Conservation (phyloP, 1,140 invertebrate genomes). For the Drosophila ogumai region DNA sequence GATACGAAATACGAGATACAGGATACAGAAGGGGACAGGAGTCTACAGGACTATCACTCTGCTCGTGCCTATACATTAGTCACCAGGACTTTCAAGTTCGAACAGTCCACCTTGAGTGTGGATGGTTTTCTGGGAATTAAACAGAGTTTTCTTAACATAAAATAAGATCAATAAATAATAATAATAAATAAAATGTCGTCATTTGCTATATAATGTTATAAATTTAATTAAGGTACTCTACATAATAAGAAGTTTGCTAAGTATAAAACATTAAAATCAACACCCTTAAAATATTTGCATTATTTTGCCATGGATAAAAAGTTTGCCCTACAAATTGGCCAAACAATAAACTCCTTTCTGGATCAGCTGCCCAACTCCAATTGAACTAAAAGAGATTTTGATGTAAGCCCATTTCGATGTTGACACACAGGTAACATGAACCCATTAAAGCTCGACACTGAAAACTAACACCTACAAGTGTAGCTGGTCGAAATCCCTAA, state of each 20-base stretch:
- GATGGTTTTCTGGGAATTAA: background rate
- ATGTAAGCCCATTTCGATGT: conserved; percentile 26
- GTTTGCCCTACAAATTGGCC: background rate
- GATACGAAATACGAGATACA: background rate
- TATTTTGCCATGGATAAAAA: background rate
- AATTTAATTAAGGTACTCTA: background rate
- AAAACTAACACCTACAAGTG: conserved; percentile 35
- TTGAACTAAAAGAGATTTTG: conserved; percentile 10
- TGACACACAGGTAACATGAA: conserved; percentile 33
- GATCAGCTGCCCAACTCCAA: background rate
- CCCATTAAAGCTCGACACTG: conserved; percentile 25
- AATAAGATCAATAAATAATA: too few relatives aligned
- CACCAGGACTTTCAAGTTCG: conserved; percentile 10
- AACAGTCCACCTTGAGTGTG: conserved; percentile 1
- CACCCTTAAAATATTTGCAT: background rate
- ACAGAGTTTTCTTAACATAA: too few relatives aligned
- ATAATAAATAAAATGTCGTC: too few relatives aligned
- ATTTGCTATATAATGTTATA: background rate
- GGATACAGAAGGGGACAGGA: conserved; percentile 12
- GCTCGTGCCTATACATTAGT: conserved; percentile 38
- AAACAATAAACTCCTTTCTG: background rate
- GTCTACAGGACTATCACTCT: conserved; percentile 28
- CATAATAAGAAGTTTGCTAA: too few relatives aligned
- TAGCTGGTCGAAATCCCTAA: conserved; percentile 2
- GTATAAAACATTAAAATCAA: too few relatives aligned